These are phyloP conservation scores for Sarcophaga peregrina DNA, from an alignment of 1,140 invertebrate genomes.

Conservation along the genomic window DNA sequence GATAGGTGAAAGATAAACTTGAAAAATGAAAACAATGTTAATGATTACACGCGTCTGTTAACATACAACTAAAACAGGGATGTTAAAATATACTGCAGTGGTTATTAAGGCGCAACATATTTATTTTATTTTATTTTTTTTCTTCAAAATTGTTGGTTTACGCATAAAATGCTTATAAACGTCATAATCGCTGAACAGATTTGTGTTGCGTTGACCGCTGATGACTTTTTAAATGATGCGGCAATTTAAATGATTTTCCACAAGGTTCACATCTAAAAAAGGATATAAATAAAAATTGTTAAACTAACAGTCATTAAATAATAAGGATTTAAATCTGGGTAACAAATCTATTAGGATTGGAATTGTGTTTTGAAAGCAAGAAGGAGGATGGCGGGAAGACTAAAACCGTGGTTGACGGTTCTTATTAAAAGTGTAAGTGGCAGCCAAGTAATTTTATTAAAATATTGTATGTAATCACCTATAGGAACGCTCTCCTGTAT, in stretches of 20 bases:
- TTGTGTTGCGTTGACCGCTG: constrained; percentile 53
- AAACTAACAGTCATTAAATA: background rate
- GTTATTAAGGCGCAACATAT: background rate
- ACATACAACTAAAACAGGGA: background rate
- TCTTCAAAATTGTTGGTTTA: no score
- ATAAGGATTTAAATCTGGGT: background rate
- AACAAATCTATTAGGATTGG: background rate
- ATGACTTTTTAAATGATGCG: constrained; percentile 59
- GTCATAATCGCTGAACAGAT: background rate
- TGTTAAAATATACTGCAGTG: background rate
- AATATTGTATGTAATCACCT: constrained; percentile 40
- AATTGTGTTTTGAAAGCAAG: no score
- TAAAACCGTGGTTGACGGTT: no score
- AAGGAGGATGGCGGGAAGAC: no score
- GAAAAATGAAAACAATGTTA: constrained; percentile 4
- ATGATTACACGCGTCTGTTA: background rate
- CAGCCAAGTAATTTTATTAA: background rate
- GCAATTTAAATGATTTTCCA: constrained; percentile 57
- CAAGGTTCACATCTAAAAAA: constrained; percentile 54
- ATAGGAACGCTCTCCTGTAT: constrained; percentile 55
- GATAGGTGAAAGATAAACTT: no score
- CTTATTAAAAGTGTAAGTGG: no score
- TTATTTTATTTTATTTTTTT: background rate
- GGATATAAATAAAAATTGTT: no score
- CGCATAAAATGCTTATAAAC: background rate